These are phyloP conservation scores for Trididemnum nubilum DNA, from an alignment of 23 tunicate species.

Conservation along the genomic window DNA sequence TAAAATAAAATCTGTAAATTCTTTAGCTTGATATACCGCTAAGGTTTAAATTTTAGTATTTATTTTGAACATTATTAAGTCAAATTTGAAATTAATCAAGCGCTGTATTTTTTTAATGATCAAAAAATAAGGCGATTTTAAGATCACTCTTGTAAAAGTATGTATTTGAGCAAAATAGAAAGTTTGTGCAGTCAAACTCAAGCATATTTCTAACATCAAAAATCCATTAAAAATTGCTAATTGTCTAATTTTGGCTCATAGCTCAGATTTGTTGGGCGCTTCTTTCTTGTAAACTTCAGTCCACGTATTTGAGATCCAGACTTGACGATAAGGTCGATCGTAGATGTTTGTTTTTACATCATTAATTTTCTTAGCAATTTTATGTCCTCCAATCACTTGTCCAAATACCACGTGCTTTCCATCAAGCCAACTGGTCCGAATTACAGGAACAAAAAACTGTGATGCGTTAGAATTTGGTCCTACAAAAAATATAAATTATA, in stretches of 20 bases:
- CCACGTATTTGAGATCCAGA: constrained; percentile 91
- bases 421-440: constrained; percentile 88
- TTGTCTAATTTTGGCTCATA: constrained; percentile 34
- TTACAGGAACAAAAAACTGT: constrained; percentile 91
- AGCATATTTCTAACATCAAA: no score
- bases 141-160: no score
- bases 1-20: no score
- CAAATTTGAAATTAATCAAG: no score
- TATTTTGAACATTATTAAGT: no score
- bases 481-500: constrained; percentile 13
- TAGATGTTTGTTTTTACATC: constrained; percentile 75
- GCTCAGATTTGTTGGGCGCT: constrained; percentile 34
- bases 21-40: no score
- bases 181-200: no score
- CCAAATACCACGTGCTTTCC: constrained; percentile 96
- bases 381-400: constrained; percentile 80
- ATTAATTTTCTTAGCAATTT: constrained; percentile 69
- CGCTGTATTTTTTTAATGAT: no score
- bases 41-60: no score
- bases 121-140: no score
- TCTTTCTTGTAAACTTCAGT: constrained; percentile 65
- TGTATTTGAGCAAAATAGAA: no score
- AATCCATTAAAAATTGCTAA: no score
- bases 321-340: constrained; percentile 74
- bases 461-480: constrained; percentile 91